Conservation (phyloP, 2,888 invertebrate species). For the Empis livida region DNA sequence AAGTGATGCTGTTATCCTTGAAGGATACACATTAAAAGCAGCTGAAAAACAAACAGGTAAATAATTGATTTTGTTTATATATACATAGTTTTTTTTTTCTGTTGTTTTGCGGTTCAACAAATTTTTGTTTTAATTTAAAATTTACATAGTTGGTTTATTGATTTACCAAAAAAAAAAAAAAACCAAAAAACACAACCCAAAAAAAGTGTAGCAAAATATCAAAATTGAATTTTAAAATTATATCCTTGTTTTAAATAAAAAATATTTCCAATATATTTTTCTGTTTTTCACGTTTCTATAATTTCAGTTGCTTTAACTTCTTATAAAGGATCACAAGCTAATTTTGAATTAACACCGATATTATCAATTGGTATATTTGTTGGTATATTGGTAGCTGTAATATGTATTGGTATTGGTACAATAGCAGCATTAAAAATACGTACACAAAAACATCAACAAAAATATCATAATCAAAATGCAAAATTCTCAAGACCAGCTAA, state of each 20-base stretch:
- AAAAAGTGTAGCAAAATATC: too few relatives aligned
- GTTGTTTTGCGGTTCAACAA: neutral
- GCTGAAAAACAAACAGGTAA: constrained; percentile 68
- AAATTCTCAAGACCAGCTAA: constrained; percentile 47
- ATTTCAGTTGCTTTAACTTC: constrained; percentile 32
- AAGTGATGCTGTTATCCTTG: constrained; percentile 56
- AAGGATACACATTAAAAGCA: constrained; percentile 60
- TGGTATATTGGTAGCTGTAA: constrained; percentile 34
- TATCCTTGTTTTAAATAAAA: neutral
- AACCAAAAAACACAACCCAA: too few relatives aligned
- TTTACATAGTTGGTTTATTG: neutral
- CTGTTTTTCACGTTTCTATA: constrained; percentile 17
- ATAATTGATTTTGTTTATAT: constrained; percentile 3
- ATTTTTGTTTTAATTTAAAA: neutral
- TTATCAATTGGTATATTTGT: constrained; percentile 37
- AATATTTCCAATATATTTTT: neutral
- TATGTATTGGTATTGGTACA: constrained; percentile 35
- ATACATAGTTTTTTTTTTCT: neutral
- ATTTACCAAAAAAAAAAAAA: neutral
- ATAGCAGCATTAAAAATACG: constrained; percentile 34
- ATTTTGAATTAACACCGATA: constrained; percentile 43
- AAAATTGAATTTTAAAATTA: neutral
- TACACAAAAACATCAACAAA: constrained; percentile 33
- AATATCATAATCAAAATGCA: constrained; percentile 32
- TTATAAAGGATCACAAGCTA: constrained; percentile 38